phyloP scores from a whole-genome alignment of 2,888 invertebrate genomes.

The Aricia artaxerxes region DNA sequence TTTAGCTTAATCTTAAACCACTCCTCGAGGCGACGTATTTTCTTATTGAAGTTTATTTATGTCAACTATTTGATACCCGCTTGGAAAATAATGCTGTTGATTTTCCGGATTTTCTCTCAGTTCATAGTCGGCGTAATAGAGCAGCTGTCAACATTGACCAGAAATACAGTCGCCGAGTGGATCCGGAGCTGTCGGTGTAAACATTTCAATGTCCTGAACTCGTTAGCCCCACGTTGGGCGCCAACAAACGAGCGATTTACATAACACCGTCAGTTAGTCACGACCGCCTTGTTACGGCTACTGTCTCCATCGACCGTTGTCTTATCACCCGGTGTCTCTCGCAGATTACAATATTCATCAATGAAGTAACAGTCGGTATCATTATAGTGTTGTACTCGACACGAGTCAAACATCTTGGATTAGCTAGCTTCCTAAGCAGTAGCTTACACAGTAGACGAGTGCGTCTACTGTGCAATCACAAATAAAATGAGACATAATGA shows the following conservation, averaged over 20 bases:
- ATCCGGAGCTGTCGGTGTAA: conserved; percentile 9
- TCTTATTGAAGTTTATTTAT: background rate
- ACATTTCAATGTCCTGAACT: conserved; percentile 19
- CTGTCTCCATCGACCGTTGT: background rate
- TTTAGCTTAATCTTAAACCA: conserved; percentile 10
- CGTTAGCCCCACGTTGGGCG: conserved; percentile 13
- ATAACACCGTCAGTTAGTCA: background rate
- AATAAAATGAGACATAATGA: background rate
- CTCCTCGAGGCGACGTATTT: background rate
- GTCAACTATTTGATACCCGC: background rate
- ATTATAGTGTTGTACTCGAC: background rate
- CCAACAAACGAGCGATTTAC: conserved; percentile 2
- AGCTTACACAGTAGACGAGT: too few species aligned
- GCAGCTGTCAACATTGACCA: background rate
- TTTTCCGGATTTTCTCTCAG: background rate
- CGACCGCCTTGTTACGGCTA: conserved; percentile 3
- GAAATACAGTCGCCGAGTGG: background rate
- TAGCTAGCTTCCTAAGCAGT: background rate
- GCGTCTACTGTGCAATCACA: background rate
- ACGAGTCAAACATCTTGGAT: background rate
- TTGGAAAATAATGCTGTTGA: background rate
- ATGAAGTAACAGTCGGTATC: background rate
- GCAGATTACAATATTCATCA: background rate
- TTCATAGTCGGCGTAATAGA: background rate
- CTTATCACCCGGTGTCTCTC: background rate